Conservation (phyloP, 2,888 invertebrate genomes). For the Escarpia spicata region DNA sequence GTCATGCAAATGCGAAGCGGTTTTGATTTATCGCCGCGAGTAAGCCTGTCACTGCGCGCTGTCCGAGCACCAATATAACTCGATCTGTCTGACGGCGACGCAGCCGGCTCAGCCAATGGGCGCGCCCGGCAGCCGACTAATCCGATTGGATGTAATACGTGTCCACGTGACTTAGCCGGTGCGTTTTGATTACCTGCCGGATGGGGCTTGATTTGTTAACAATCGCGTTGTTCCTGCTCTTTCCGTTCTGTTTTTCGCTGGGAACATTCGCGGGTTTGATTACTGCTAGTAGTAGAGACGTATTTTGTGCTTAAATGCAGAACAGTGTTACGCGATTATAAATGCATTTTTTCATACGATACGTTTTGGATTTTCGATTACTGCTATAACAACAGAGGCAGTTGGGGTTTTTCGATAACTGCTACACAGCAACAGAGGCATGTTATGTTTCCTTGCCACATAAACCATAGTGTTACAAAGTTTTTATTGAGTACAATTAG, state of each 20-base stretch:
- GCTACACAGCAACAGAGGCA: too few relatives aligned
- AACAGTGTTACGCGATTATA: not conserved
- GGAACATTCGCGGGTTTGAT: not conserved
- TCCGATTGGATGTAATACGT: not conserved
- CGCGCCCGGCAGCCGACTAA: not conserved
- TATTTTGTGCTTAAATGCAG: not conserved
- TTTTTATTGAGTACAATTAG: not conserved
- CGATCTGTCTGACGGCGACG: not conserved
- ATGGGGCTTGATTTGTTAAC: not conserved
- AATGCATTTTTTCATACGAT: not conserved
- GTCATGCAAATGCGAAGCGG: constrained; percentile 1
- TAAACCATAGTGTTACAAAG: not conserved
- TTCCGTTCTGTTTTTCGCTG: not conserved
- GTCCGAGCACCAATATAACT: not conserved
- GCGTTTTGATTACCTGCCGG: constrained; percentile 16
- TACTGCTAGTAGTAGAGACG: not conserved
- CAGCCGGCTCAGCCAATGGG: not conserved
- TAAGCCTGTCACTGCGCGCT: not conserved
- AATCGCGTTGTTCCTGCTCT: constrained; percentile 16
- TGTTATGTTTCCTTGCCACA: not conserved
- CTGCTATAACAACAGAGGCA: too few relatives aligned
- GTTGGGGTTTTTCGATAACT: too few relatives aligned
- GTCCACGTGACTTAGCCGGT: not conserved
- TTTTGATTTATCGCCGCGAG: not conserved
- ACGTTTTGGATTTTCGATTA: too few relatives aligned